A percentile compares a stretch with the other conserved stretches of the same genome.
These are phyloP conservation scores for Labia minor DNA, from an alignment of 2,888 invertebrate genomes.

Conservation along the genomic window DNA sequence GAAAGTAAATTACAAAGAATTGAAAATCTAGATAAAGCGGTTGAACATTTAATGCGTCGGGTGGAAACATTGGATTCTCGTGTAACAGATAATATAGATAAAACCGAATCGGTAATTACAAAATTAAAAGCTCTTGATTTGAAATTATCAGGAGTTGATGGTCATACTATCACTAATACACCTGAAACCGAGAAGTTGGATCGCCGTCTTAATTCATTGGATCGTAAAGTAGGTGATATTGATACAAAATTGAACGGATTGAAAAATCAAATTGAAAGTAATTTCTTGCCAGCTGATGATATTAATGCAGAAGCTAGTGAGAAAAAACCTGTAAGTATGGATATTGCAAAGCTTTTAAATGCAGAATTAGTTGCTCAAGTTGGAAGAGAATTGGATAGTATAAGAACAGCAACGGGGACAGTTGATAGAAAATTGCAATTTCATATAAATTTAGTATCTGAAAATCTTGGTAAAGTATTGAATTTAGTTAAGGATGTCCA, in stretches of 20 bases:
- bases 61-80: slow-evolving; percentile 72
- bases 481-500: slow-evolving; percentile 72
- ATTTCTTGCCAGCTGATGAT: slow-evolving; percentile 68
- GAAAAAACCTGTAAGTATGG: slow-evolving; percentile 72
- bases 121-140: slow-evolving; percentile 64
- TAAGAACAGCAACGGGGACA: slow-evolving; percentile 64
- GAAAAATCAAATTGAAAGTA: slow-evolving; percentile 73
- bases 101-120: slow-evolving; percentile 71
- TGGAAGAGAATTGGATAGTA: slow-evolving; percentile 66
- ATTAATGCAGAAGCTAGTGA: slow-evolving; percentile 80
- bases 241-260: slow-evolving; percentile 65
- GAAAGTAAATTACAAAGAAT: slow-evolving; percentile 80
- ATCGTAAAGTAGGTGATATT: slow-evolving; percentile 74
- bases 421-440: slow-evolving; percentile 75
- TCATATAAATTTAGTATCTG: slow-evolving; percentile 71
- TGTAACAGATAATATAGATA: slow-evolving; percentile 71
- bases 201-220: slow-evolving; percentile 56
- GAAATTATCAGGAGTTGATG: slow-evolving; percentile 41
- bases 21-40: slow-evolving; percentile 77
- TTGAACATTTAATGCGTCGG: slow-evolving; percentile 74
- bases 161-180: slow-evolving; percentile 30
- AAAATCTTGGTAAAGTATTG: slow-evolving; percentile 67
- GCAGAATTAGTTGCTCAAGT: slow-evolving; percentile 69
- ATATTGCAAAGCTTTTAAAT: slow-evolving; percentile 73
- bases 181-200: slow-evolving; percentile 44